A percentile compares a stretch with the other conserved stretches of the same genome.
Conservation (phyloP, 2,888 invertebrate species). For the Tenthredo mesomela region DNA sequence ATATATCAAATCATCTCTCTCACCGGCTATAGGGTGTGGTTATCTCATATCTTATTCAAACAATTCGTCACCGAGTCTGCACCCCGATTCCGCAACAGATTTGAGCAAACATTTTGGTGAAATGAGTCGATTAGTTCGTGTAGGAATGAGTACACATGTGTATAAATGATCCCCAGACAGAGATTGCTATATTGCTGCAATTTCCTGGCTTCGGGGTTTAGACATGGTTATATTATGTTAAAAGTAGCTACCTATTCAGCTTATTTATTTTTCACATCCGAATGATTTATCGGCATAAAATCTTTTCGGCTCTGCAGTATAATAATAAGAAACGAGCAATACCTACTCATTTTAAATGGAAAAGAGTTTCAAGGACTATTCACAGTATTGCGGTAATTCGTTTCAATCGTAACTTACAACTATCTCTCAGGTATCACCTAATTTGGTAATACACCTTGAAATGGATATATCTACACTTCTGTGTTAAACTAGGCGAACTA, state of each 20-base stretch:
- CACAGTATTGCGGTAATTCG: background rate
- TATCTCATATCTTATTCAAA: constrained; percentile 14
- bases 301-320: background rate
- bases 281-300: background rate
- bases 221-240: background rate
- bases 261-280: background rate
- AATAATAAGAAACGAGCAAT: background rate
- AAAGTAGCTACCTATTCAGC: background rate
- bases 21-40: background rate
- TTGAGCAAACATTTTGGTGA: constrained; percentile 3
- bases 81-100: background rate
- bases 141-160: background rate
- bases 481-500: constrained; percentile 24
- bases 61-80: background rate
- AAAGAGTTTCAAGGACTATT: background rate
- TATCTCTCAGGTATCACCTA: constrained; percentile 29
- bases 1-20: background rate
- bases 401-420: constrained; percentile 2
- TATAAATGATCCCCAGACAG: background rate
- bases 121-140: background rate
- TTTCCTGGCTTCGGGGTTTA: background rate
- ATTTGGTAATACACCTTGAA: constrained; percentile 45
- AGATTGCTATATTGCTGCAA: background rate
- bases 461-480: background rate
- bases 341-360: background rate